These are phyloP conservation scores for Drosophila bocki DNA, from an alignment of 1,140 invertebrate genomes.

Conservation along the genomic window DNA sequence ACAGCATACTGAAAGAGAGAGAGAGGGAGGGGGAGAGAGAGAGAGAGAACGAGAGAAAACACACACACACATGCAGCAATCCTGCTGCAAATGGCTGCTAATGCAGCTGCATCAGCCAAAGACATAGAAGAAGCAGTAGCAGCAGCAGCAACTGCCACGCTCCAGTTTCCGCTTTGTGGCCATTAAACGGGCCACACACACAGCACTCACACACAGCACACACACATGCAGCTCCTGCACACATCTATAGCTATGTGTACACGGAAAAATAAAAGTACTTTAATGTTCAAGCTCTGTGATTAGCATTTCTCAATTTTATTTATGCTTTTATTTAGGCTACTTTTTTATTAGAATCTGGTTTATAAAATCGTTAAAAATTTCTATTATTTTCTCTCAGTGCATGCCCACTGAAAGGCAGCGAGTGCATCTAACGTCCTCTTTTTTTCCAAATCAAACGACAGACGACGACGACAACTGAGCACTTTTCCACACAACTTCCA, in stretches of 20 bases:
- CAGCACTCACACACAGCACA: conserved; percentile 3
- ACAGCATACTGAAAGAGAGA: conserved; percentile 2
- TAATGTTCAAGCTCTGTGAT: background rate
- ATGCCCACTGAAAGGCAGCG: conserved; percentile 1
- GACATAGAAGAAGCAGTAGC: conserved; percentile 46
- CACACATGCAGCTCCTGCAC: conserved; percentile 7
- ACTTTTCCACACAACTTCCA: conserved; percentile 33
- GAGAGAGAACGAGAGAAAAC: conserved; percentile 6
- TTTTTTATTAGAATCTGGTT: background rate
- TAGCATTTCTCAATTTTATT: background rate
- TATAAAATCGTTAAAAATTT: no score
- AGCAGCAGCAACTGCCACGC: conserved; percentile 68
- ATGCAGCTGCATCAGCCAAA: conserved; percentile 67
- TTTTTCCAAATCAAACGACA: conserved; percentile 29
- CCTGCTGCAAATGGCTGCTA: conserved; percentile 79
- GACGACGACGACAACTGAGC: conserved; percentile 38
- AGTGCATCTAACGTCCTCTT: conserved; percentile 36
- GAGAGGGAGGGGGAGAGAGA: background rate
- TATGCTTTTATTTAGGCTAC: background rate
- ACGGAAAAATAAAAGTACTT: background rate
- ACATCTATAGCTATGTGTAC: conserved; percentile 1
- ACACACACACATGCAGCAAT: conserved; percentile 60
- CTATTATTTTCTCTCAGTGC: background rate
- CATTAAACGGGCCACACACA: conserved; percentile 71
- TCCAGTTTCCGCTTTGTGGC: conserved; percentile 82